These are phyloP conservation scores for Lepisosteus osseus DNA, from an alignment of 2,113 vertebrate genomes.

Conservation along the genomic window DNA sequence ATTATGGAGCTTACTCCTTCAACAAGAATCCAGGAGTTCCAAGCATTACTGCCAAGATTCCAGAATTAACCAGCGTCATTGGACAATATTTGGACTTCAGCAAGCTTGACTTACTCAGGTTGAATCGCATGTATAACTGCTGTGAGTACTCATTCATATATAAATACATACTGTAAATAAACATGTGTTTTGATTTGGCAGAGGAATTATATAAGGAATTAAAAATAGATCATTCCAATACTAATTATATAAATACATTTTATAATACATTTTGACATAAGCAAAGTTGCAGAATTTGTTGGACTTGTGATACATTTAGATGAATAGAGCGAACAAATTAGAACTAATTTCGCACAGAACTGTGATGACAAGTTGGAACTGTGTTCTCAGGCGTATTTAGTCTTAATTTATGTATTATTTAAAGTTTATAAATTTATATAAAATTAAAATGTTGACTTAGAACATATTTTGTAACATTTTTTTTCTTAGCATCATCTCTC, in stretches of 20 bases:
- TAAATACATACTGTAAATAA: neutral
- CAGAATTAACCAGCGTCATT: constrained; percentile 77
- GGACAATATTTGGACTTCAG: constrained; percentile 88
- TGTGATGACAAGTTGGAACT: no score
- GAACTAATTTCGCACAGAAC: no score
- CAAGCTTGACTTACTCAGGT: constrained; percentile 69
- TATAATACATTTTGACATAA: no score
- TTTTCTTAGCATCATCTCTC: constrained; percentile 67
- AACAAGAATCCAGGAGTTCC: constrained; percentile 77
- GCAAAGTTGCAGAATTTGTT: no score
- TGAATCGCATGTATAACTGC: constrained; percentile 92
- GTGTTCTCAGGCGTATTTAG: no score
- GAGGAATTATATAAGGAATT: neutral
- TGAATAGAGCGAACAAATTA: no score
- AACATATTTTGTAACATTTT: neutral
- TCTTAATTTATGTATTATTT: no score
- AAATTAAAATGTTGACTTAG: no score
- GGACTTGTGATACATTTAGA: no score
- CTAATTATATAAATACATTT: no score
- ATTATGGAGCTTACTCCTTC: constrained; percentile 82
- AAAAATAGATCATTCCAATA: neutral
- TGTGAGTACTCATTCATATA: constrained; percentile 61
- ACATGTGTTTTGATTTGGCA: neutral
- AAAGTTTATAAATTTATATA: no score
- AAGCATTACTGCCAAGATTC: constrained; percentile 86